These are phyloP conservation scores for Ctenomys sociabilis DNA, from an alignment of 2,113 vertebrate species.

Conservation along the genomic window DNA sequence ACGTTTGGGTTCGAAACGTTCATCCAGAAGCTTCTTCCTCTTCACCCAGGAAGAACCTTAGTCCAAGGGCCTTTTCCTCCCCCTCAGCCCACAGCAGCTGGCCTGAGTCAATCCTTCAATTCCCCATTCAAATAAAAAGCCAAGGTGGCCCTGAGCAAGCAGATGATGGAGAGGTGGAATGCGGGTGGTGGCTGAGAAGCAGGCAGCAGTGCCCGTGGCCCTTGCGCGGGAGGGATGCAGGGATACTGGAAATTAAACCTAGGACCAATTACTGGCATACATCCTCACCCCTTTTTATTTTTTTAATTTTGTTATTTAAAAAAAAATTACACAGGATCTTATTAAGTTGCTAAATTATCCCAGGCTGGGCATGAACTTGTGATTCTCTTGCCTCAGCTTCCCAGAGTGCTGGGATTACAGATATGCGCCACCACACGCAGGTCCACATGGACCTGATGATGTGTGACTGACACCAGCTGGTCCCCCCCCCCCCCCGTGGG, in stretches of 20 bases:
- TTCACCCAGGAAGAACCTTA: background rate
- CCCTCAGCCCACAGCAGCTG: background rate
- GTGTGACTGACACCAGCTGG: fast-evolving
- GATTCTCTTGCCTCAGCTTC: background rate
- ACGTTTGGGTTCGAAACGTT: background rate
- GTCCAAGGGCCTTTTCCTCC: background rate
- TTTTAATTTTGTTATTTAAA: background rate
- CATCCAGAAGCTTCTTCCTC: background rate
- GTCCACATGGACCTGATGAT: background rate
- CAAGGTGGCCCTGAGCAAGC: too few species aligned
- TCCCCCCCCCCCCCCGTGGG: background rate
- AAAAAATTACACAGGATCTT: background rate
- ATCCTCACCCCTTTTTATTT: background rate
- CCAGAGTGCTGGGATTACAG: background rate
- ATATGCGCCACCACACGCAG: background rate
- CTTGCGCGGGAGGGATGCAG: fast-evolving
- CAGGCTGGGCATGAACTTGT: background rate
- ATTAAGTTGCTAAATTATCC: background rate
- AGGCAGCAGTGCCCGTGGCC: too few species aligned
- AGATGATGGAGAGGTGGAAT: too few species aligned
- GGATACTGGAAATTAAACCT: background rate
- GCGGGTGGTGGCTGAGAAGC: too few species aligned
- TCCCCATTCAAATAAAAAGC: too few species aligned
- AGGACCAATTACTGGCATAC: background rate
- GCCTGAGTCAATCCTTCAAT: too few species aligned